phyloP scores from a whole-genome alignment of 2,888 invertebrate species.

The Andrena flavipes region DNA sequence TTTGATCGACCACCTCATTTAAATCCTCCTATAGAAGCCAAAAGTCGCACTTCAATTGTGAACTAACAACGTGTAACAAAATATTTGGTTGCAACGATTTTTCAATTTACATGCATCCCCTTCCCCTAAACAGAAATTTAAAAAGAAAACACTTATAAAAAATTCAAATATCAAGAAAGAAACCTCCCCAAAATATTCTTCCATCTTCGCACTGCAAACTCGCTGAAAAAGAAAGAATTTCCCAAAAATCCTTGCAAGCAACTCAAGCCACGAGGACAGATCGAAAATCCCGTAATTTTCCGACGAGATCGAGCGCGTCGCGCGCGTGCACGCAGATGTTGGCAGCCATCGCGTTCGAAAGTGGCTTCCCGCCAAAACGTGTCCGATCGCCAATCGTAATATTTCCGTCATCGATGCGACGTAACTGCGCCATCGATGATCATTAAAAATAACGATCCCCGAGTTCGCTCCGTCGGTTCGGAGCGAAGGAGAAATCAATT shows the following conservation, averaged over 20 bases:
- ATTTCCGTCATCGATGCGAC: constrained; percentile 55
- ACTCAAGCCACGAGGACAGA: constrained; percentile 1
- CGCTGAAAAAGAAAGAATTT: background rate
- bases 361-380: constrained; percentile 60
- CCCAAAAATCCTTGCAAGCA: background rate
- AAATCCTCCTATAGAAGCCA: no score
- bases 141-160: no score
- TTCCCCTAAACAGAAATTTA: no score
- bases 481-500: background rate
- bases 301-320: constrained; percentile 22
- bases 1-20: no score
- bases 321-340: constrained; percentile 32
- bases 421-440: constrained; percentile 7
- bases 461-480: background rate
- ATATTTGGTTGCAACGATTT: no score
- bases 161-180: no score
- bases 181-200: no score
- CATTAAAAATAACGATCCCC: constrained; percentile 2
- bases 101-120: no score
- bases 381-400: constrained; percentile 45
- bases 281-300: constrained; percentile 46
- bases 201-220: no score
- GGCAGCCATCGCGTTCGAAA: constrained; percentile 49
- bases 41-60: no score
- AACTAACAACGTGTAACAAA: no score